phyloP scores from a whole-genome alignment of 2,888 invertebrate genomes.

The Hydraecia micacea region DNA sequence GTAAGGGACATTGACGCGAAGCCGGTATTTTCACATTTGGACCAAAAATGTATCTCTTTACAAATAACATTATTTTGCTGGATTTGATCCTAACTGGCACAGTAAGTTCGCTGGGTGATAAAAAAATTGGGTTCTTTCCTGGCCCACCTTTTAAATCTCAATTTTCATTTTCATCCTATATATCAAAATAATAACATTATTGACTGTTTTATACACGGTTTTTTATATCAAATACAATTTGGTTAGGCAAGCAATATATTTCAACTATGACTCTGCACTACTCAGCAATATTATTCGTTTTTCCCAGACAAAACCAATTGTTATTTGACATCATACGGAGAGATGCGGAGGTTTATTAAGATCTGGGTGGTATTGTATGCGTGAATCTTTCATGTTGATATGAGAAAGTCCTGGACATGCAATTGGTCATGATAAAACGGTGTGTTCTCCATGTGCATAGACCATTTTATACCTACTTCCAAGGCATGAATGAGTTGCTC shows the following conservation, averaged over 20 bases:
- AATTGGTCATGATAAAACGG: not conserved
- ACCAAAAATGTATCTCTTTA: no score
- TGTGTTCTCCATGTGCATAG: not conserved
- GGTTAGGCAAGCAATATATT: slow-evolving; percentile 3
- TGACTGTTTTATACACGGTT: not conserved
- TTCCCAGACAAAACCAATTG: not conserved
- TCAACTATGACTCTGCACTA: slow-evolving; percentile 7
- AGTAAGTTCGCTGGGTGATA: not conserved
- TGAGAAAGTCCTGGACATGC: not conserved
- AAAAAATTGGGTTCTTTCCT: not conserved
- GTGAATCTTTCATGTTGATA: not conserved
- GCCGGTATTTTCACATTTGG: not conserved
- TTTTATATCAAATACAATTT: not conserved
- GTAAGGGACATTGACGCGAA: not conserved
- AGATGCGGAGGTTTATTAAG: not conserved
- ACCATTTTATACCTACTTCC: not conserved
- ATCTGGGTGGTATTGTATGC: not conserved
- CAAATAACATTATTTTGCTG: not conserved
- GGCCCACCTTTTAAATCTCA: not conserved
- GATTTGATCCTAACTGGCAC: slow-evolving; percentile 2
- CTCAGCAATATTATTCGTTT: slow-evolving; percentile 5
- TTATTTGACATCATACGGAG: not conserved
- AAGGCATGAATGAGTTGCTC: not conserved
- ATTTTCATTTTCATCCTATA: not conserved
- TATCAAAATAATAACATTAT: not conserved